Base-by-base conservation (phyloP, 2,113 vertebrate genomes). In the Dipodomys spectabilis region DNA sequence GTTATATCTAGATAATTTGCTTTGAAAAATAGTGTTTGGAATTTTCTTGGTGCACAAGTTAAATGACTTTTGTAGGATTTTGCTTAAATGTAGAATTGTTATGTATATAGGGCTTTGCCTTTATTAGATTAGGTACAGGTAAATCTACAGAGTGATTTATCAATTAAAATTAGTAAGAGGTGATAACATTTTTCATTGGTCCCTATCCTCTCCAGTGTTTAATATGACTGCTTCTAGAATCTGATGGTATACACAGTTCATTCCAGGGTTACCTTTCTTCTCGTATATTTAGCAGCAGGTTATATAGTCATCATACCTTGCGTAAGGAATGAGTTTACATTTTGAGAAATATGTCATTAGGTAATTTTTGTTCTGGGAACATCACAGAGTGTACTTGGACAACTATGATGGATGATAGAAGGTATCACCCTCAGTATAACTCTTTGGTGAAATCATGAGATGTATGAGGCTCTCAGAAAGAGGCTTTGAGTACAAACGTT, bases 61-160 rank as follows among this genome's bases (percentile, higher is more conserved):
- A 78, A 65, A 72, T 8, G 27, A 0, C 75, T 85, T 93, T 95
- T 74, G 18, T 83, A 67, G 35, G 44, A 7, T 87, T 19, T 93
- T 92, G 25, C 62, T 25, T 64, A 64, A 23, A 64, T 20, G 62
- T 64, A 60, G 71, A 68, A 20, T 86, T 92, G 16, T 67, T 7
- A 64, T 20, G 62, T 64, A 60, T 85, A 9, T 85, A 35, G 32
- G 15, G 30, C 27, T 65, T 87, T 28, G 32, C 28, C 69, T 94
- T 93, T 78, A 62, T 87, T 84, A 87, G n/a, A 7, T 45, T 39
- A 87, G 44, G 9, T 86, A 53, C n/a, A 75, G 39, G 25, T 92
- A 53, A 57, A 39, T 95, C 27, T 88, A 30, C 60, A 77, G 71
- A 80, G 62, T 4, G 13, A 23, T 75, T 67, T 83, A 77, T 25